phyloP scores from a whole-genome alignment of 2,888 invertebrate species.

The Euproctis similis region DNA sequence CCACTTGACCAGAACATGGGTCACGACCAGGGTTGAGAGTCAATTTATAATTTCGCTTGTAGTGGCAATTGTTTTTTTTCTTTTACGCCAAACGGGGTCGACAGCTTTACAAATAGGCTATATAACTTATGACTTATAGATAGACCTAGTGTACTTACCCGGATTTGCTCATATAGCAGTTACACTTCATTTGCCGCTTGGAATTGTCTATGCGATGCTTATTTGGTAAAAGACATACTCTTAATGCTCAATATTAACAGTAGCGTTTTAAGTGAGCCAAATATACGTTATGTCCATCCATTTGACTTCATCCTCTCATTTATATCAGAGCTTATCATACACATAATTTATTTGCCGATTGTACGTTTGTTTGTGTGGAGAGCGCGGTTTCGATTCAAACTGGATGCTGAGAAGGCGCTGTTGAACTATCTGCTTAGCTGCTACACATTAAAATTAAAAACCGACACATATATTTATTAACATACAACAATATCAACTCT shows the following conservation, averaged over 20 bases:
- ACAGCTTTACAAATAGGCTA: conserved; percentile 47
- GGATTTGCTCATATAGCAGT: conserved; percentile 27
- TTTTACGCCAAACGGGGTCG: conserved; percentile 24
- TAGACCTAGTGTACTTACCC: conserved; percentile 36
- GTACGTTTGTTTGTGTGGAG: conserved; percentile 13
- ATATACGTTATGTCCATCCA: conserved; percentile 31
- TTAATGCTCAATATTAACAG: conserved; percentile 29
- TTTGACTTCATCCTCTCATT: conserved; percentile 17
- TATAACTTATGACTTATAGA: conserved; percentile 36
- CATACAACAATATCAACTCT: no score
- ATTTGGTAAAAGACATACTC: conserved; percentile 47
- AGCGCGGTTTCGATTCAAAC: conserved; percentile 4
- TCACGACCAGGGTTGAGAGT: conserved; percentile 54
- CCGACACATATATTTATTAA: no score
- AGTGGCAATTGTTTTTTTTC: conserved; percentile 34
- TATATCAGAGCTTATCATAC: conserved; percentile 12
- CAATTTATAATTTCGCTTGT: conserved; percentile 38
- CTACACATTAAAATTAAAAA: no score
- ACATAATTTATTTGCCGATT: conserved; percentile 13
- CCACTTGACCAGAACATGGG: conserved; percentile 48
- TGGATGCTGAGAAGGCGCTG: conserved; percentile 4
- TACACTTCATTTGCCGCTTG: conserved; percentile 36
- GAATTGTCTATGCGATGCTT: conserved; percentile 30
- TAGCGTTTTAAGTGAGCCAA: conserved; percentile 30
- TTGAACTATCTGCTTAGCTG: no score